phyloP scores from a whole-genome alignment of 2,113 vertebrate species.

The Poeciliopsis retropinna region DNA sequence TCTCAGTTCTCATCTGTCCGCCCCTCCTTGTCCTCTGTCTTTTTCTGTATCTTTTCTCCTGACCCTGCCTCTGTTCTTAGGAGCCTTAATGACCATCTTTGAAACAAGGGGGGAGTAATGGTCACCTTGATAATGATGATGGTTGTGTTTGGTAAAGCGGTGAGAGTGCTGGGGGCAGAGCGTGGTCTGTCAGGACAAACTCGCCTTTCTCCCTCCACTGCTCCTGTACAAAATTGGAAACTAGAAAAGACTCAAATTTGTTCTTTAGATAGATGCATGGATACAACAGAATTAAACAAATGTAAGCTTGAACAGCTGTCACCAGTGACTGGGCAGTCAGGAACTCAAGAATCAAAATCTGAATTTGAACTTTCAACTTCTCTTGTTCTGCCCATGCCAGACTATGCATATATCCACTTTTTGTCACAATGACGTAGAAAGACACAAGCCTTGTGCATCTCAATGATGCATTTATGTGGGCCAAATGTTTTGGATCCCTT shows the following conservation, averaged over 20 bases:
- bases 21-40: conserved; percentile 59
- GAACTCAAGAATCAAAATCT: too few relatives aligned
- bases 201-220: conserved; percentile 44
- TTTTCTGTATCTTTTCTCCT: conserved; percentile 52
- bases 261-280: conserved; percentile 1
- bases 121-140: conserved; percentile 74
- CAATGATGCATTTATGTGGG: too few relatives aligned
- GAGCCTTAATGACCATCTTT: conserved; percentile 68
- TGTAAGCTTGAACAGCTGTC: neutral
- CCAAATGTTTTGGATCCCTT: too few relatives aligned
- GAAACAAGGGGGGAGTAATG: conserved; percentile 68
- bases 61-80: conserved; percentile 57
- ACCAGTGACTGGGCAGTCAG: neutral
- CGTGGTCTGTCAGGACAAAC: conserved; percentile 23
- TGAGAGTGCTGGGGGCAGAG: conserved; percentile 32
- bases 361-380: too few relatives aligned
- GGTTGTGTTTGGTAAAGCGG: conserved; percentile 35
- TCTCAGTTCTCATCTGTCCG: conserved; percentile 45
- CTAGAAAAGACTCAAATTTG: conserved; percentile 36
- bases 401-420: too few relatives aligned
- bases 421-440: too few relatives aligned
- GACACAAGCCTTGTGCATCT: too few relatives aligned
- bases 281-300: neutral
- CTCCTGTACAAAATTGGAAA: conserved; percentile 27
- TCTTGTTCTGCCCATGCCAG: too few relatives aligned